Conservation (phyloP, 2,888 invertebrate species). For the Mimachlamys varia region DNA sequence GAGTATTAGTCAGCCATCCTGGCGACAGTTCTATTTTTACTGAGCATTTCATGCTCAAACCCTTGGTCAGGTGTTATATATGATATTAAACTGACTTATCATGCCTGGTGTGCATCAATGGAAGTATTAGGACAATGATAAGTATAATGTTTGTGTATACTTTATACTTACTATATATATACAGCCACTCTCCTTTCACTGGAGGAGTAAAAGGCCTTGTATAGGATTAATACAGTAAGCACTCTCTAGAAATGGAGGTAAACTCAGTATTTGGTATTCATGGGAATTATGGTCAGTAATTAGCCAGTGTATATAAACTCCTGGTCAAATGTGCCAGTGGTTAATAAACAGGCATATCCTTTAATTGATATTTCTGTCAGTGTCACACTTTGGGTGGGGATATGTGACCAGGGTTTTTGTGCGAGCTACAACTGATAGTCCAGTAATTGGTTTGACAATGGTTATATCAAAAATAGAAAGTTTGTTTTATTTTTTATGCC, state of each 20-base stretch:
- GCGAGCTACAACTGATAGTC: not conserved
- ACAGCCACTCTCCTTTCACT: not conserved
- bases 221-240: not conserved
- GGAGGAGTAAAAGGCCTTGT: not conserved
- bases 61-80: too few species aligned
- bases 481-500: too few species aligned
- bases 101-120: too few species aligned
- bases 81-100: too few species aligned
- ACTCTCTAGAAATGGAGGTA: not conserved
- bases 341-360: not conserved
- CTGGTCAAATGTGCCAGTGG: not conserved
- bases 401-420: not conserved
- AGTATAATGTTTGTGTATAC: slow-evolving; percentile 1
- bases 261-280: not conserved
- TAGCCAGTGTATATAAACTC: not conserved
- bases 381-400: not conserved
- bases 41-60: too few species aligned
- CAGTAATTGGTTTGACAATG: not conserved
- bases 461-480: too few species aligned
- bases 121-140: not conserved
- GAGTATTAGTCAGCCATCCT: too few species aligned
- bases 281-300: not conserved
- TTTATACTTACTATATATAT: not conserved
- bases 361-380: not conserved
- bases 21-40: too few species aligned